Base-by-base conservation (phyloP, 2,888 invertebrate species). In the Bedellia somnulentella region DNA sequence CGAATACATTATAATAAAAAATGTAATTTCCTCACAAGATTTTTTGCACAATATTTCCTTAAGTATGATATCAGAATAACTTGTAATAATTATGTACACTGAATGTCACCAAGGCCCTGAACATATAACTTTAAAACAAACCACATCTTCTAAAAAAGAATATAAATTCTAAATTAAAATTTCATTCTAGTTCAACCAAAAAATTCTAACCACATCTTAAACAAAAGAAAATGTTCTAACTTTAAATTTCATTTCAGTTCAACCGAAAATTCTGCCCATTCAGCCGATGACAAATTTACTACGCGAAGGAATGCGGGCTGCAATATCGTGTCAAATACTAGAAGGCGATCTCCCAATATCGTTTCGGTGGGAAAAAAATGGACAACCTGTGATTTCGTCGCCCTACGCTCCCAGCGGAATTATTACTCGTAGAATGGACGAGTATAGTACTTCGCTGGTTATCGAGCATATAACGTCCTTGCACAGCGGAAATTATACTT, bases 301-400 rank as follows among this genome's bases (percentile, higher is more conserved):
- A 37, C 77, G 86, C 24, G 90, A 91, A 70, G 90, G 90, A 33
- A 88, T 92, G 83, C 79, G 93, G 43, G 91, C 91, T 17, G 91
- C 91, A 36, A 91, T 93, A 54, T 87, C 91, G 42, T 93, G 93
- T 60, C 89, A 91, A 70, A 89, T 93, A 56, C 81, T 92, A 55
- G 91, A 93, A 68, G 93, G 95, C 13, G 94, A 95, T 73, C 81
- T 92, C 46, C 95, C 95, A 27, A 87, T 95, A 44, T 87, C 86
- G 42, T 91, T 95, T 68, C 83, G 87, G 31, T 96, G 94, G 94
- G 89, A 90, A 52, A 86, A 93, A 61, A 89, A 94, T 57, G 89
- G 86, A 27, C 87, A 87, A 52, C 80, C 85, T 4, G 82, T 91
- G 44, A 80, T 82, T 40, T 80, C 81, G 45, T 80, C 83, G 4